Evolutionary conservation across 1,140 invertebrate genomes (phyloP).

Genomic region (Psix sp.): DNA sequence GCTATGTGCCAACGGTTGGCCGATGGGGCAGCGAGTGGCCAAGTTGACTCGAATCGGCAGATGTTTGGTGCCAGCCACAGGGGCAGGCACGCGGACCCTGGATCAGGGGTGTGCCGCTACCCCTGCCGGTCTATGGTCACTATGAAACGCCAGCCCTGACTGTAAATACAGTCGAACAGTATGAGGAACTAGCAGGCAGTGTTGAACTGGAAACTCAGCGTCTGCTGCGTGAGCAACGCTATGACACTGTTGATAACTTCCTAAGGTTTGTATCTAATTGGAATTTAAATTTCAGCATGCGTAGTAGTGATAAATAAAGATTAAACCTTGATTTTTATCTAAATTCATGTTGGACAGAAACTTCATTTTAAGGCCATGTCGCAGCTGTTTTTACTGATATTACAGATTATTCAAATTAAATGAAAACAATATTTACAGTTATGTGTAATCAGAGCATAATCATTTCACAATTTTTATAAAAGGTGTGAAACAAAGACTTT

Average conservation of each 20-base stretch:
- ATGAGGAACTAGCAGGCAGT: constrained; percentile 86
- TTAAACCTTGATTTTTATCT: no score
- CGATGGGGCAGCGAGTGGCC: constrained; percentile 93
- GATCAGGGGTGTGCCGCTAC: constrained; percentile 75
- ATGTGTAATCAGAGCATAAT: no score
- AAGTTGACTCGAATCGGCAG: constrained; percentile 90
- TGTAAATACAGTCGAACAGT: constrained; percentile 81
- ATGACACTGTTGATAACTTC: constrained; percentile 92
- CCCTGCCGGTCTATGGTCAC: constrained; percentile 76
- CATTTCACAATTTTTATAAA: no score
- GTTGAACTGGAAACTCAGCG: constrained; percentile 87
- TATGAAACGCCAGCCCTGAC: constrained; percentile 76
- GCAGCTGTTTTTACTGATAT: no score
- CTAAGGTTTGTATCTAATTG: constrained; percentile 72
- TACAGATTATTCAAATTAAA: no score
- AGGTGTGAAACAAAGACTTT: no score
- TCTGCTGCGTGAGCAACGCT: constrained; percentile 86
- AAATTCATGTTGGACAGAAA: no score
- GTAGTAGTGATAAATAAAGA: no score
- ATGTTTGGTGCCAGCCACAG: constrained; percentile 77
- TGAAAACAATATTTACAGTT: no score
- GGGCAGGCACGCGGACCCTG: constrained; percentile 76
- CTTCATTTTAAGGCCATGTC: no score
- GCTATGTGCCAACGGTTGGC: constrained; percentile 85
- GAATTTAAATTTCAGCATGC: neutral